These are phyloP conservation scores for Emmelina monodactyla DNA, from an alignment of 2,888 invertebrate genomes.

Conservation along the genomic window DNA sequence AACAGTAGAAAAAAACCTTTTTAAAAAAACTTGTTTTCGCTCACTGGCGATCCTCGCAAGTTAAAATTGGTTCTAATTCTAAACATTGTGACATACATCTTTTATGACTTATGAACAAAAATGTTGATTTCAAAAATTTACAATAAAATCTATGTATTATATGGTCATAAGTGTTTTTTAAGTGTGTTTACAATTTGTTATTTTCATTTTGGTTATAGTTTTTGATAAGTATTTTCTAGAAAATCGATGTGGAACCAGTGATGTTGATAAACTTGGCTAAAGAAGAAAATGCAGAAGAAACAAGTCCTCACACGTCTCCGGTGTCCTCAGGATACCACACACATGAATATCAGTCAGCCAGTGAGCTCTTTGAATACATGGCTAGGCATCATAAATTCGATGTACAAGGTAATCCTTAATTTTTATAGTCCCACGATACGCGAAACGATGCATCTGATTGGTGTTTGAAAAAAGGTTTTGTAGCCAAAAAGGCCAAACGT, in stretches of 20 bases:
- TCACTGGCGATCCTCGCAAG: no score
- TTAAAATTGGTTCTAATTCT: no score
- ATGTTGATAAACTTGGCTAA: not conserved
- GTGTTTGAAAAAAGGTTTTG: no score
- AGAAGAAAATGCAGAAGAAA: no score
- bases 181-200: not conserved
- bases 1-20: no score
- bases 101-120: no score
- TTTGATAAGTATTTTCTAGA: not conserved
- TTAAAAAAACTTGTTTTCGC: no score
- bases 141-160: not conserved
- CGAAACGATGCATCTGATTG: no score
- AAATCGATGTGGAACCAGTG: not conserved
- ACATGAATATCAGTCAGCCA: conserved; percentile 33
- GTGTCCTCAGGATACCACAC: conserved; percentile 16
- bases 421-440: not conserved
- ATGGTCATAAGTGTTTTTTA: not conserved
- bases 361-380: conserved; percentile 39
- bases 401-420: conserved; percentile 19
- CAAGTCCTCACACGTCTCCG: no score
- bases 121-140: no score
- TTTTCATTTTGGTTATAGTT: not conserved
- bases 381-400: conserved; percentile 28
- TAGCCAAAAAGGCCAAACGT: no score
- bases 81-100: no score